Conservation (phyloP, 1,140 invertebrate species). For the Drosophila tsacasi region DNA sequence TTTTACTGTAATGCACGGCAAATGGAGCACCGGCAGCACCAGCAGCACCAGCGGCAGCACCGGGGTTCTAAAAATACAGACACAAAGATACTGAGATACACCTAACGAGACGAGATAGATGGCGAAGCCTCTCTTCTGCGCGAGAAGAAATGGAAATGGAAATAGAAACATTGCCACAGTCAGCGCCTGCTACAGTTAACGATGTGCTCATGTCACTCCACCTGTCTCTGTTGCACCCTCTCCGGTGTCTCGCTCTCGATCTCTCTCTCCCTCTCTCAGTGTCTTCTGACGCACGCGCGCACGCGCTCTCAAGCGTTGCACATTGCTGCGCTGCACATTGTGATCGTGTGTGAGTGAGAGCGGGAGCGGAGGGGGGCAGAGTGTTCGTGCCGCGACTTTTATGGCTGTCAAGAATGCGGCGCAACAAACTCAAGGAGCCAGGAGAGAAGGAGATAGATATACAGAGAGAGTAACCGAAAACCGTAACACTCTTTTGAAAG, state of each 20-base stretch:
- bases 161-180: constrained; percentile 19
- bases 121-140: constrained; percentile 30
- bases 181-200: constrained; percentile 32
- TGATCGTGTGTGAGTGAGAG: constrained; percentile 23
- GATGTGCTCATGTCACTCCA: constrained; percentile 21
- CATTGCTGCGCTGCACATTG: constrained; percentile 28
- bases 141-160: constrained; percentile 24
- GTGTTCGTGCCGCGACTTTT: constrained; percentile 50
- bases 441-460: background rate
- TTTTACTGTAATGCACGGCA: constrained; percentile 71
- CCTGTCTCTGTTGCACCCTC: constrained; percentile 34
- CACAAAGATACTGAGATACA: constrained; percentile 28
- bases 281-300: constrained; percentile 49
- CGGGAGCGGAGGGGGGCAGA: constrained; percentile 1
- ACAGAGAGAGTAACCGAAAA: background rate
- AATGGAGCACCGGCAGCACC: constrained; percentile 48
- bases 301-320: constrained; percentile 64
- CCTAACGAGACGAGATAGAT: constrained; percentile 62
- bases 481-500: background rate
- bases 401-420: constrained; percentile 69
- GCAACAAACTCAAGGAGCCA: constrained; percentile 30
- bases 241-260: background rate
- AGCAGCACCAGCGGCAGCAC: constrained; percentile 15
- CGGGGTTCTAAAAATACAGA: constrained; percentile 63
- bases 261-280: background rate